A percentile compares a stretch with the other conserved stretches of the same genome.
Evolutionary conservation across 2,113 vertebrate genomes (phyloP).

Genomic region (Oreotrochilus melanogaster): DNA sequence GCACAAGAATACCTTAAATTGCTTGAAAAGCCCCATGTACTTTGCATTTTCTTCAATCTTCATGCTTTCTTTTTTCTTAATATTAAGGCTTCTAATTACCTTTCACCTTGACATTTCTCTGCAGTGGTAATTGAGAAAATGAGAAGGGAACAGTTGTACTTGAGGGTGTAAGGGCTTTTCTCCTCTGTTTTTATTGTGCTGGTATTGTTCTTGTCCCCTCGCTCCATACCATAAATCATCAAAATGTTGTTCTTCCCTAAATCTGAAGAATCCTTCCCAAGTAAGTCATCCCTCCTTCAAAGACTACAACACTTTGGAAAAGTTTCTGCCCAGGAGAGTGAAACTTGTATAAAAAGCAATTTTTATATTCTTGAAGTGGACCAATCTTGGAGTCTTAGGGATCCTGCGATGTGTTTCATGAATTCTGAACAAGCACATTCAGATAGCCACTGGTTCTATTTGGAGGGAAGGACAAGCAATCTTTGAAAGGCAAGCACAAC

Average conservation of each 20-base stretch:
- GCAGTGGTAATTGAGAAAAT: not conserved
- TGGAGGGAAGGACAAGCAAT: not conserved
- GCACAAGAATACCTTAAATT: not conserved
- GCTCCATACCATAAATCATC: not conserved
- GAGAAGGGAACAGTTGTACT: not conserved
- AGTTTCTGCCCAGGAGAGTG: not conserved
- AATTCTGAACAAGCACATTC: not conserved
- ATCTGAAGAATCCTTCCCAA: not conserved
- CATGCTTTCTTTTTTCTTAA: not conserved
- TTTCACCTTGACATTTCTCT: not conserved
- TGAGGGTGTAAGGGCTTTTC: not conserved
- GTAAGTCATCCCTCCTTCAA: not conserved
- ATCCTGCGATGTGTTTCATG: not conserved
- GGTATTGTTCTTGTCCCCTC: not conserved
- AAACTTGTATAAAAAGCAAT: not conserved
- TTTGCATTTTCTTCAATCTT: not conserved
- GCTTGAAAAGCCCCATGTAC: not conserved
- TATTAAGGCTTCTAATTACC: not conserved
- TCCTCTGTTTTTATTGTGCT: not conserved
- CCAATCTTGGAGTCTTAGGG: rapidly evolving
- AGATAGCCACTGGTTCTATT: not conserved
- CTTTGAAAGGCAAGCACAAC: not conserved
- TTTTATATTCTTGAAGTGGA: not conserved
- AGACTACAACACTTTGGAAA: not conserved
- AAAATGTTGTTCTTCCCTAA: not conserved